These are phyloP conservation scores for Reticulitermes speratus DNA, from an alignment of 1,140 invertebrate genomes.

Conservation along the genomic window DNA sequence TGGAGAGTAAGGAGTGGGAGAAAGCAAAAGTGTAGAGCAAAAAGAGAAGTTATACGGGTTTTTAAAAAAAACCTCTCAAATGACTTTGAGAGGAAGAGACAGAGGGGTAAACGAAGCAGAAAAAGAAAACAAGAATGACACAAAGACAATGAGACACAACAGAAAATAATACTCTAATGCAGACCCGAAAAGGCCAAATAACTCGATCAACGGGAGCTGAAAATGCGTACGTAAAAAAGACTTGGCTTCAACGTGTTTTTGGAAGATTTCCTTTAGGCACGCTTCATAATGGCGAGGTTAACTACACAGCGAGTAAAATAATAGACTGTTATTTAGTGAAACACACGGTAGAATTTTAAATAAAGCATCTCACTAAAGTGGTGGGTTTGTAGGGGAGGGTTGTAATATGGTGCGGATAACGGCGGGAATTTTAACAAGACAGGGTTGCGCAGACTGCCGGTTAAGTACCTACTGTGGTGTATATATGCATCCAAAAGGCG, in stretches of 20 bases:
- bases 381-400: not conserved
- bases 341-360: constrained; percentile 25
- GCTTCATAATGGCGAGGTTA: not conserved
- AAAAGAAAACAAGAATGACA: not conserved
- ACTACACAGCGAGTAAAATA: not conserved
- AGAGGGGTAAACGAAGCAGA: not conserved
- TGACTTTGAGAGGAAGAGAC: constrained; percentile 20
- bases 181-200: not conserved
- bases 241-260: not conserved
- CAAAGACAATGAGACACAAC: constrained; percentile 16
- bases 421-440: constrained; percentile 26
- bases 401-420: constrained; percentile 26
- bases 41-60: not conserved
- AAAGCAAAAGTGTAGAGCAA: not conserved
- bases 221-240: constrained; percentile 11
- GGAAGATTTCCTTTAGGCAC: not conserved
- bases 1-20: not conserved
- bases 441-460: not conserved
- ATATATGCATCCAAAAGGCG: constrained; percentile 4
- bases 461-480: constrained; percentile 11
- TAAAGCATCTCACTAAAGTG: constrained; percentile 9
- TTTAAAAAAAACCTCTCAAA: constrained; percentile 22
- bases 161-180: constrained; percentile 23
- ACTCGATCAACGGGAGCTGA: not conserved
- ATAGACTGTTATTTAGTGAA: constrained; percentile 22